phyloP scores from a whole-genome alignment of 2,888 invertebrate species.

The Hypselothyrea guttata region DNA sequence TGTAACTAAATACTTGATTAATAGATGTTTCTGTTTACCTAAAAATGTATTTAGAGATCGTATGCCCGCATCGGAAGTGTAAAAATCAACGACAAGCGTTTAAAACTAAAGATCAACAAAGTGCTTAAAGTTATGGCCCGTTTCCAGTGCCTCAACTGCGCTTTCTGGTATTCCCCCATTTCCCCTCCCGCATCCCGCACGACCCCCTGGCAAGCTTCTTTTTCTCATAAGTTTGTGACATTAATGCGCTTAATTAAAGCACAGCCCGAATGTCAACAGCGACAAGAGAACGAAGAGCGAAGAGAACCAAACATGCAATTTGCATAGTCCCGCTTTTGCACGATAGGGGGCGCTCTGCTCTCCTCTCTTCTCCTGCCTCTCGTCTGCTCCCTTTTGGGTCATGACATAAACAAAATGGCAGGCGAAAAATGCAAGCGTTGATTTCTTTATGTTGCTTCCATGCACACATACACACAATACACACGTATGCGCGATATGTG shows the following conservation, averaged over 20 bases:
- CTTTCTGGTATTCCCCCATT: conserved; percentile 25
- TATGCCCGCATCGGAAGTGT: conserved; percentile 3
- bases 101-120: conserved; percentile 70
- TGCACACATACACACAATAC: conserved; percentile 5
- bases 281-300: conserved; percentile 31
- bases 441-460: conserved; percentile 27
- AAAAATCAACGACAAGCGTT: conserved; percentile 38
- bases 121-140: conserved; percentile 61
- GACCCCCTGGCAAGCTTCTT: conserved; percentile 17
- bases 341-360: conserved; percentile 15
- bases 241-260: conserved; percentile 77
- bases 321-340: conserved; percentile 38
- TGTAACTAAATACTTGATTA: no score
- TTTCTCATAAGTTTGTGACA: conserved; percentile 68
- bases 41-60: neutral
- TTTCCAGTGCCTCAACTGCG: conserved; percentile 36
- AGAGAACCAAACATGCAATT: conserved; percentile 40
- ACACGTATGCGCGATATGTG: conserved; percentile 8
- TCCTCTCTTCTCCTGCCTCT: neutral
- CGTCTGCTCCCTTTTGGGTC: conserved; percentile 22
- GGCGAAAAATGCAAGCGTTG: conserved; percentile 36
- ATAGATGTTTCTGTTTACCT: no score
- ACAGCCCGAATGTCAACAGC: conserved; percentile 59
- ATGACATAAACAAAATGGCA: conserved; percentile 48
- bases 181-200: neutral